Percentiles rank a stretch among this genome's conserved stretches.
phyloP scores from a whole-genome alignment of 2,113 vertebrate genomes.

The Columba janthina region DNA sequence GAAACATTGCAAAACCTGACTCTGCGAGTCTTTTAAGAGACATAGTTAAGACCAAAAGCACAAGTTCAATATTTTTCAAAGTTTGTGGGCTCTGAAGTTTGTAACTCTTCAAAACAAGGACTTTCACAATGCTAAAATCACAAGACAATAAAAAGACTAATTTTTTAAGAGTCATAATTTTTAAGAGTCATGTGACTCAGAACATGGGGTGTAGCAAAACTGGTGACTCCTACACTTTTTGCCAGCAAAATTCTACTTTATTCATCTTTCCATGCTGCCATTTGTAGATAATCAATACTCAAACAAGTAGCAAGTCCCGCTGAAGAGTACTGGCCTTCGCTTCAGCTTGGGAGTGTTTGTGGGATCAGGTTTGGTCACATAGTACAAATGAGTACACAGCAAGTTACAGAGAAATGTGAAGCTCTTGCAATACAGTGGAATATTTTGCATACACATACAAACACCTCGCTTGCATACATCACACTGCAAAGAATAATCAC shows the following conservation, averaged over 20 bases:
- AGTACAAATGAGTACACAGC: neutral
- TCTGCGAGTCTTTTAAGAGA: neutral
- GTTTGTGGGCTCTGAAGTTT: neutral
- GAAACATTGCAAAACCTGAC: neutral
- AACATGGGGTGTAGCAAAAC: neutral
- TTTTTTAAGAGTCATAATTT: neutral
- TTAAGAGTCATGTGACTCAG: neutral
- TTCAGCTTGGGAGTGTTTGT: neutral
- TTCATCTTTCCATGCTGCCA: neutral
- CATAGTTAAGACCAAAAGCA: neutral
- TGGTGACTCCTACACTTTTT: neutral
- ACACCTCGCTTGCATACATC: neutral
- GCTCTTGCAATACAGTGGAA: neutral
- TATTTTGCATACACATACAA: neutral
- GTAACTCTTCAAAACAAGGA: neutral
- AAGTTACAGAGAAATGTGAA: neutral
- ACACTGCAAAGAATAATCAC: neutral
- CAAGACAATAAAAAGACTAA: neutral
- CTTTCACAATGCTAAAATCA: neutral
- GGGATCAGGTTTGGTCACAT: slow-evolving; percentile 21
- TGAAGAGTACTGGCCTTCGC: neutral
- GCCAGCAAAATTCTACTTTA: neutral
- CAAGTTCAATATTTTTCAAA: neutral
- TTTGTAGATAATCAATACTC: neutral
- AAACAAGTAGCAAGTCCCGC: neutral